These are phyloP conservation scores for Subacronicta megacephala DNA, from an alignment of 2,888 invertebrate genomes.

Conservation along the genomic window DNA sequence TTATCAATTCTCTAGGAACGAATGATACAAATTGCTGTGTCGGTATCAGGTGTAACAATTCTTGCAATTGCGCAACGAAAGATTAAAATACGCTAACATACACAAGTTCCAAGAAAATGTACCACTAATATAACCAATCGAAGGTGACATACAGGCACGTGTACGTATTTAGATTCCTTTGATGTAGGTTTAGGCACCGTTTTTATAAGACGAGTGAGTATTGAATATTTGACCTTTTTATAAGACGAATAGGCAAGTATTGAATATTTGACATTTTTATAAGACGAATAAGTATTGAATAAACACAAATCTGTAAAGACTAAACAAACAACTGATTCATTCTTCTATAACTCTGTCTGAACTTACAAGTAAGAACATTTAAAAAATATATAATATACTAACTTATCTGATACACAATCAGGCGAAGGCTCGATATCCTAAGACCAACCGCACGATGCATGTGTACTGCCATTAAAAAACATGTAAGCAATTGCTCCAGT, in stretches of 20 bases:
- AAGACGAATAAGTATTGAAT: too few species aligned
- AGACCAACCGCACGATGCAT: conserved; percentile 36
- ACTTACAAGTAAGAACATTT: conserved; percentile 22
- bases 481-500: conserved; percentile 61
- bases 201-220: neutral
- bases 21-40: conserved; percentile 11
- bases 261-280: neutral
- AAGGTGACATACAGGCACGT: neutral
- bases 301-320: conserved; percentile 3
- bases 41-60: conserved; percentile 20
- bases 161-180: neutral
- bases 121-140: conserved; percentile 16
- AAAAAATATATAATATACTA: conserved; percentile 46
- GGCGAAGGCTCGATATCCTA: conserved; percentile 19
- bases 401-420: conserved; percentile 36
- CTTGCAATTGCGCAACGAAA: conserved; percentile 9
- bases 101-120: conserved; percentile 5
- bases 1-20: conserved; percentile 31
- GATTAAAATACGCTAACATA: too few species aligned
- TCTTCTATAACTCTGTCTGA: conserved; percentile 19
- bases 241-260: too few species aligned
- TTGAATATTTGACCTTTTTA: neutral
- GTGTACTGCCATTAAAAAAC: conserved; percentile 51
- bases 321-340: neutral
- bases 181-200: neutral